Evolutionary conservation across 2,797 vertebrate genomes (phyloP).

Genomic region (Micropoecilia bifurca): DNA sequence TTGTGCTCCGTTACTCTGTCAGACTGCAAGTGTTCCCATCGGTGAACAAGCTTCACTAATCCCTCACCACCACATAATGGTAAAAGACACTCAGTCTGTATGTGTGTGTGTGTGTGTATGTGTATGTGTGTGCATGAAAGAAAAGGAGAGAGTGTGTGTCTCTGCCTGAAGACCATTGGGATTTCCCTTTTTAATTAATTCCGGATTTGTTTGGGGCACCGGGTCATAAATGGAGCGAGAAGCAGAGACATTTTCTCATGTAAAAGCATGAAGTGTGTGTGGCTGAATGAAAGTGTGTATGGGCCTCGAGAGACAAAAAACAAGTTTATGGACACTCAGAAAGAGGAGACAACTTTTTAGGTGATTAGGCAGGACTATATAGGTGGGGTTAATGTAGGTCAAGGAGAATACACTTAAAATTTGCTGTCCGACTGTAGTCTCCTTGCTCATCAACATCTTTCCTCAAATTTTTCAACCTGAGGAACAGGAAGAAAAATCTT

Average conservation of each 20-base stretch:
- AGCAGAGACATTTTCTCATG: constrained; percentile 79
- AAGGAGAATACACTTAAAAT: background rate
- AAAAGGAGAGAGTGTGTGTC: constrained; percentile 56
- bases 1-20: constrained; percentile 63
- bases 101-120: constrained; percentile 70
- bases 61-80: constrained; percentile 73
- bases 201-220: constrained; percentile 84
- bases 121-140: constrained; percentile 61
- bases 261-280: constrained; percentile 59
- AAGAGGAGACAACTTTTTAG: background rate
- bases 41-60: constrained; percentile 81
- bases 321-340: constrained; percentile 1
- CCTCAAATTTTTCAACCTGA: background rate
- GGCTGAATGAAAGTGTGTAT: constrained; percentile 37
- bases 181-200: constrained; percentile 90
- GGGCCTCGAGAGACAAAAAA: constrained; percentile 3
- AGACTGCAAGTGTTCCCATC: constrained; percentile 79
- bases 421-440: background rate
- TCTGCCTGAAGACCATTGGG: constrained; percentile 68
- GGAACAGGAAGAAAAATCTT: background rate
- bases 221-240: constrained; percentile 80
- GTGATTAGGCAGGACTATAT: background rate
- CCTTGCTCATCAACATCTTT: background rate
- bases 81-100: constrained; percentile 80
- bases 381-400: background rate